A percentile compares a stretch with the other conserved stretches of the same genome.
phyloP scores from a whole-genome alignment of 2,797 vertebrate species.

The Cetoscarus ocellatus region DNA sequence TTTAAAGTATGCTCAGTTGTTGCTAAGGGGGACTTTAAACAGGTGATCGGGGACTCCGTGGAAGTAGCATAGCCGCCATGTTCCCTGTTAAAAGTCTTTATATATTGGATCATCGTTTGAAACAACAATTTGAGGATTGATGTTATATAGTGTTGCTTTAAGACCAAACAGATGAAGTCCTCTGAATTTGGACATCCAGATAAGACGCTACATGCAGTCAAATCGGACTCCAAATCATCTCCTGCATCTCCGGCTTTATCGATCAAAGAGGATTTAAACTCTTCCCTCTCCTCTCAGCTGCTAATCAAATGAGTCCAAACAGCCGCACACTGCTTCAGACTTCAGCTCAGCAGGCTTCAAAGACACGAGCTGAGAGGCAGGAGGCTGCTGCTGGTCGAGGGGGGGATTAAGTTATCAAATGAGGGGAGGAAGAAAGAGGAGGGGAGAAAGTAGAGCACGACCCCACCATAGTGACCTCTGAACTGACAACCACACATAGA shows the following conservation, averaged over 20 bases:
- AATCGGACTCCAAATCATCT: background rate
- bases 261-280: background rate
- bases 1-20: too few relatives aligned
- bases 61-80: too few relatives aligned
- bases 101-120: too few relatives aligned
- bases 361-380: conserved; percentile 12
- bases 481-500: conserved; percentile 12
- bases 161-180: too few relatives aligned
- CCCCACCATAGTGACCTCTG: conserved; percentile 32
- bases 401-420: conserved; percentile 43
- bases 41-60: too few relatives aligned
- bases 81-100: too few relatives aligned
- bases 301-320: conserved; percentile 23
- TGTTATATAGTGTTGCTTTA: too few relatives aligned
- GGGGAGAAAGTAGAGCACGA: conserved; percentile 6
- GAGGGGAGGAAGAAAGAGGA: background rate
- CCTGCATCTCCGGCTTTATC: background rate
- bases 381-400: conserved; percentile 5
- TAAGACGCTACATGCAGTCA: background rate
- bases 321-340: conserved; percentile 18
- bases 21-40: too few relatives aligned
- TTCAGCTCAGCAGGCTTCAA: conserved; percentile 49
- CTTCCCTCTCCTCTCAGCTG: background rate
- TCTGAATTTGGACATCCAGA: too few relatives aligned
- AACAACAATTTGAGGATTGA: too few relatives aligned